Base-by-base conservation (phyloP, 2,113 vertebrate species). In the Cyanoderma ruficeps region DNA sequence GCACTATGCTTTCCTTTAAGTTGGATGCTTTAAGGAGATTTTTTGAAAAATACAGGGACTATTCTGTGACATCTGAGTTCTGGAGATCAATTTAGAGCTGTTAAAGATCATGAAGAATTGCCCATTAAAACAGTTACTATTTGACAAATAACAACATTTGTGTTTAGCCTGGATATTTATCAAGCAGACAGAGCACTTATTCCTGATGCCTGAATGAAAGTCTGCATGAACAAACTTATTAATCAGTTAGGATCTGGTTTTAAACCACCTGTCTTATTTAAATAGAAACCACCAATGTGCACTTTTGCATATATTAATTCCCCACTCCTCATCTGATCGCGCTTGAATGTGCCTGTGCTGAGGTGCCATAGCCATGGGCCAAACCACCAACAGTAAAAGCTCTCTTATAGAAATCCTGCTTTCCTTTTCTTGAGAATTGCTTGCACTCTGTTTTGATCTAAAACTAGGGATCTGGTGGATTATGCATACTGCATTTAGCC, bases 81-180 rank as follows among this genome's bases (percentile, higher is more conserved):
- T 83, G 78, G 70, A 97, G 93, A 97, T 97, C 97, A 98, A 96
- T 90, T 97, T 96, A 95, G 96, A 94, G 92, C 80, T 97, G 93
- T 90, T 97, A 96, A 93, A 96, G 90, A 96, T 96, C 96, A 75
- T 97, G 94, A 98, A 96, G 94, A 97, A 97, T 96, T 94, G 85
- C 79, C 96, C 90, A 97, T 98, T 97, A 97, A 97, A 94, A 95
- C 90, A 97, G 87, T 97, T 97, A 94, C 95, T 96, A 70, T 97
- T 97, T 98, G 97, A 97, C 97, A 98, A 98, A 98, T 95, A 98
- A 97, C 96, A 98, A 96, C 93, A 95, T 96, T 97, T 98, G 86
- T 97, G 87, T 97, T 98, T 98, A 98, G 97, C 94, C 96, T 95
- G 77, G 96, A 83, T 95, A 97, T 97, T 97, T 97, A 98, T 98